A percentile compares a stretch with the other conserved stretches of the same genome.
Evolutionary conservation across 2,888 invertebrate species (phyloP).

Genomic region (Melinaea menophilus): DNA sequence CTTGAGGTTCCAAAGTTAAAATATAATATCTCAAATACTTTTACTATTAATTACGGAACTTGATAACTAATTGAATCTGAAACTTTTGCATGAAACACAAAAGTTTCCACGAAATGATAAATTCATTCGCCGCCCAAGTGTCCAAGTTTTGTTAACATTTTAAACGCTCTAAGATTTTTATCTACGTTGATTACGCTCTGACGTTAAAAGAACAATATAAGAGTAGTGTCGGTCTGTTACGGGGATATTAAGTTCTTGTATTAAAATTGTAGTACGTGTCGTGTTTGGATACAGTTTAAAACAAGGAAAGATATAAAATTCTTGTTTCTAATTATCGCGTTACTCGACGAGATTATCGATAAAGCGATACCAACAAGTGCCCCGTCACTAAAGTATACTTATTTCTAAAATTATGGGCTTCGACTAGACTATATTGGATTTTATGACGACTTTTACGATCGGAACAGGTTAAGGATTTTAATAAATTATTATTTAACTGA

Average conservation of each 20-base stretch:
- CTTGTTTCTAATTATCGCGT: not conserved
- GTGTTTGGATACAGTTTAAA: too few species aligned
- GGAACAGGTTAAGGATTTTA: conserved; percentile 13
- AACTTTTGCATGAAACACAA: conserved; percentile 13
- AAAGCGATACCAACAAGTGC: conserved; percentile 11
- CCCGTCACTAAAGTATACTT: conserved; percentile 14
- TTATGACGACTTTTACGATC: conserved; percentile 15
- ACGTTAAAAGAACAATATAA: conserved; percentile 4
- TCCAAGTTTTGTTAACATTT: conserved; percentile 26
- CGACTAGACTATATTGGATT: conserved; percentile 19
- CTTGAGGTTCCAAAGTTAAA: not conserved
- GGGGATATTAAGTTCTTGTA: not conserved
- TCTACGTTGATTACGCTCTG: conserved; percentile 9
- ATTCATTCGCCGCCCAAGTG: conserved; percentile 29
- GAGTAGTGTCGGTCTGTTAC: not conserved
- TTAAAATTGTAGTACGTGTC: not conserved
- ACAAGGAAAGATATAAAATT: too few species aligned
- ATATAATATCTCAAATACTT: conserved; percentile 16
- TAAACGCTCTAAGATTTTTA: conserved; percentile 21
- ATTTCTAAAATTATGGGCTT: conserved; percentile 17
- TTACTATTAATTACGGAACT: conserved; percentile 28
- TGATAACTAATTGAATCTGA: conserved; percentile 25
- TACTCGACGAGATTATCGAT: conserved; percentile 11
- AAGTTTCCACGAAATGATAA: conserved; percentile 26
- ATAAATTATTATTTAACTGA: conserved; percentile 6